Conservation (phyloP, 92 coral and sea anemone genomes). For the Porites lobata region DNA sequence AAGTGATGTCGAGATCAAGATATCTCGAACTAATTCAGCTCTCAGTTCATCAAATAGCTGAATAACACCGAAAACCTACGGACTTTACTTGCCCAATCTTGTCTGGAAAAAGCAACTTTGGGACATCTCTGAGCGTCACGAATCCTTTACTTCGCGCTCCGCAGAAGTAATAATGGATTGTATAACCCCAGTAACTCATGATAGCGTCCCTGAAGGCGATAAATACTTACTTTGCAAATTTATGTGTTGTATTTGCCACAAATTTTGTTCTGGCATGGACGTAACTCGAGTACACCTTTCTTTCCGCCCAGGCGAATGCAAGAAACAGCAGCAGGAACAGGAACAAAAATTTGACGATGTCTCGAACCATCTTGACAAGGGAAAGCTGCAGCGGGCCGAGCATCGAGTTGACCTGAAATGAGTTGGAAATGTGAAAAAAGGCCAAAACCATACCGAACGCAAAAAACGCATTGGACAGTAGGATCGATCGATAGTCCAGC, state of each 20-base stretch:
- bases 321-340: slow-evolving; percentile 77
- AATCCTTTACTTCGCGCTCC: too few relatives aligned
- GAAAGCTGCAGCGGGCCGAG: slow-evolving; percentile 94
- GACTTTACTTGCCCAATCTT: too few relatives aligned
- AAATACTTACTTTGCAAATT: slow-evolving; percentile 61
- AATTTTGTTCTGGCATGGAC: slow-evolving; percentile 28
- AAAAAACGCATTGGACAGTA: slow-evolving; percentile 83
- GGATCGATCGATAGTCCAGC: slow-evolving; percentile 61
- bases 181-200: too few relatives aligned
- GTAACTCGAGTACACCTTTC: slow-evolving; percentile 85
- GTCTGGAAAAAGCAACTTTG: too few relatives aligned
- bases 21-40: too few relatives aligned
- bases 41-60: too few relatives aligned
- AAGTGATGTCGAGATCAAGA: too few relatives aligned
- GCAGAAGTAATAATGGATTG: too few relatives aligned
- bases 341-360: slow-evolving; percentile 82
- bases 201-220: too few relatives aligned
- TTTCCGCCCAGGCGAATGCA: slow-evolving; percentile 83
- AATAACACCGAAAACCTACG: too few relatives aligned
- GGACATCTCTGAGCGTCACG: too few relatives aligned
- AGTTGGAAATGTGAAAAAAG: slow-evolving; percentile 74
- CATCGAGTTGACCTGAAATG: slow-evolving; percentile 75
- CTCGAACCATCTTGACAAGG: slow-evolving; percentile 80
- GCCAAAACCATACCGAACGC: slow-evolving; percentile 80
- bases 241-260: slow-evolving; percentile 40